These are phyloP conservation scores for Drosophila mimica DNA, from an alignment of 2,888 invertebrate species.

Conservation along the genomic window DNA sequence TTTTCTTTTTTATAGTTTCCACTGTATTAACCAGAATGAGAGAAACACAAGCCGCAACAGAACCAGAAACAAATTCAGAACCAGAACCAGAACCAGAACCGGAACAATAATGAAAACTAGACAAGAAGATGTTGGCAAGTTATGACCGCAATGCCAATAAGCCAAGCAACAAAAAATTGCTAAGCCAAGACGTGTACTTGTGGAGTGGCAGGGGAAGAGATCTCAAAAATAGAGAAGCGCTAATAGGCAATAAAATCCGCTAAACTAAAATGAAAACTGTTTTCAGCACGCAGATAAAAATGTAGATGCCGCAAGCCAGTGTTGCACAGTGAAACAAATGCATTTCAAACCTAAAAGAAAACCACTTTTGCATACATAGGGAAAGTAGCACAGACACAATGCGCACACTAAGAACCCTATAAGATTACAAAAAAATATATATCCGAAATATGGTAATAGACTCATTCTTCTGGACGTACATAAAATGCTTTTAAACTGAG, in stretches of 20 bases:
- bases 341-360: not conserved
- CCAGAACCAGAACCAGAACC: conserved; percentile 1
- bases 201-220: not conserved
- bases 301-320: conserved; percentile 10
- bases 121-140: conserved; percentile 2
- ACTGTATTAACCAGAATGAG: conserved; percentile 1
- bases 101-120: not conserved
- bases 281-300: conserved; percentile 38
- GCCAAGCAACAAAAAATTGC: conserved; percentile 9
- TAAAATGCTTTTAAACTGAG: not conserved
- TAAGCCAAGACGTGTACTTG: conserved; percentile 1
- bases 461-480: no score
- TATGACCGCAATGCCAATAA: conserved; percentile 28
- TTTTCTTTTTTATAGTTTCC: conserved; percentile 32
- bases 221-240: conserved; percentile 31
- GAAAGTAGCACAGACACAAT: not conserved
- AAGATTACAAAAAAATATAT: no score
- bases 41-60: conserved; percentile 1
- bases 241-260: conserved; percentile 47
- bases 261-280: conserved; percentile 23
- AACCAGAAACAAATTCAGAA: conserved; percentile 11
- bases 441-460: no score
- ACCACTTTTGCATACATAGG: not conserved
- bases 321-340: conserved; percentile 47
- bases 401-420: no score